Evolutionary conservation across 2,888 invertebrate genomes (phyloP).

Genomic region (Patella caerulea): DNA sequence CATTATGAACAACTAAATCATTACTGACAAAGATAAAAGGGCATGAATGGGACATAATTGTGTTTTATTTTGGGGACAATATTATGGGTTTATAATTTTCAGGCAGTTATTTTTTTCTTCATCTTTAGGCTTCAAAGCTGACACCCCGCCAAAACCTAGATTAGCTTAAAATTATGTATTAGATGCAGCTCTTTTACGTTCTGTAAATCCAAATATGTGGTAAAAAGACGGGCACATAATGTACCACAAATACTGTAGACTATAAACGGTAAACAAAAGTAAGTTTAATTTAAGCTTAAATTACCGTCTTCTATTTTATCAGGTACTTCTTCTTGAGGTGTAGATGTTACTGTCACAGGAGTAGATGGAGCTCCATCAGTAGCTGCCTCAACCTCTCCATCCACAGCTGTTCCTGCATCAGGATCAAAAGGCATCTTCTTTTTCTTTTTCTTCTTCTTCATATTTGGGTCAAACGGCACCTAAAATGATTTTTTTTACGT

Average conservation of each 20-base stretch:
- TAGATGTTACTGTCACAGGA: constrained; percentile 40
- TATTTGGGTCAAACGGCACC: constrained; percentile 86
- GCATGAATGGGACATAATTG: too few species aligned
- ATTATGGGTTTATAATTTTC: too few species aligned
- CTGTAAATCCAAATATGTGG: constrained; percentile 26
- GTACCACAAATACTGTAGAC: neutral
- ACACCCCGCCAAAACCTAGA: too few species aligned
- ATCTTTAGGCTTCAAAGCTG: too few species aligned
- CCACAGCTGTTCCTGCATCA: constrained; percentile 77
- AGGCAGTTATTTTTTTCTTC: too few species aligned
- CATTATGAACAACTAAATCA: too few species aligned
- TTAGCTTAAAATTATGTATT: too few species aligned
- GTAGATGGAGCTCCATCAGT: constrained; percentile 44
- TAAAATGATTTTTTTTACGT: constrained; percentile 59
- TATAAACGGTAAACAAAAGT: too few species aligned
- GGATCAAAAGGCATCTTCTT: constrained; percentile 95
- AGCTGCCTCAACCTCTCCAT: constrained; percentile 34
- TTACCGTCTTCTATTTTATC: constrained; percentile 73
- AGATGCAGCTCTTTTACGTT: too few species aligned
- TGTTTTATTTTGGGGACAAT: too few species aligned
- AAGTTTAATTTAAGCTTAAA: too few species aligned
- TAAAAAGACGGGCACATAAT: constrained; percentile 78
- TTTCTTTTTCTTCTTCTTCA: constrained; percentile 94
- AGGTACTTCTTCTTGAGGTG: constrained; percentile 57
- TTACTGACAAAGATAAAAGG: too few species aligned